Evolutionary conservation across 64 coral and sea anemone genomes (phyloP), one percentile per base, ranked within the genome.

Genomic region (Actinia equina): DNA sequence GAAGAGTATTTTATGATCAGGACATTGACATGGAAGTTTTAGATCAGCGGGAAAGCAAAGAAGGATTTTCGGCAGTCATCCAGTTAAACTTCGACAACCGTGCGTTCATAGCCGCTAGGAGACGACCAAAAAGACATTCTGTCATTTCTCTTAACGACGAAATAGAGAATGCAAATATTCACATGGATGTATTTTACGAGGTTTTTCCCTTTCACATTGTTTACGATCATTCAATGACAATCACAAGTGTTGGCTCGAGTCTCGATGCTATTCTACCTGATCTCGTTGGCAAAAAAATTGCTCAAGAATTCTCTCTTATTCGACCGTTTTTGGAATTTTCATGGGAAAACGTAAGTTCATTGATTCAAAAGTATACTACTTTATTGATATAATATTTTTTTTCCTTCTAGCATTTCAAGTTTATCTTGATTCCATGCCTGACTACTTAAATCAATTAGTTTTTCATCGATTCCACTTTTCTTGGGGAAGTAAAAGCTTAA

Each of bases 141-240:
- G 91, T 97, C 0, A 86, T 97, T 56, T 97, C 94, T n/a, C 86
- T 97, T 10, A 85, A 82, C 43, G 89, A 90, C 17, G 94, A 97
- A 45, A 44, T 85, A 15, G 91, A 84, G 46, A 93, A 91, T 64
- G 71, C 91, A 1, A 97, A 93, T 51, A 97, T 97, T 56, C 91
- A 87, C 78, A 93, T 97, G 88, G 94, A 93, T 18, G 88, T 97
- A 2, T 97, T 97, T 11, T 97, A 97, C 42, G 94, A 93, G 85
- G 94, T 97, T 80, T 97, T 97, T 62, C 94, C 94, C 16, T 97
- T 97, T 88, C 94, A 97, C 46, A 93, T 97, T 88, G 91, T 97
- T 0, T 97, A 92, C 54, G 94, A 97, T 43, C 71, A 90, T 60
- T 70, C 91, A 0, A 88, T 97, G 94, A 43, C 85, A 14, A 97